phyloP scores from a whole-genome alignment of 2,113 vertebrate species.

The Mobula birostris region DNA sequence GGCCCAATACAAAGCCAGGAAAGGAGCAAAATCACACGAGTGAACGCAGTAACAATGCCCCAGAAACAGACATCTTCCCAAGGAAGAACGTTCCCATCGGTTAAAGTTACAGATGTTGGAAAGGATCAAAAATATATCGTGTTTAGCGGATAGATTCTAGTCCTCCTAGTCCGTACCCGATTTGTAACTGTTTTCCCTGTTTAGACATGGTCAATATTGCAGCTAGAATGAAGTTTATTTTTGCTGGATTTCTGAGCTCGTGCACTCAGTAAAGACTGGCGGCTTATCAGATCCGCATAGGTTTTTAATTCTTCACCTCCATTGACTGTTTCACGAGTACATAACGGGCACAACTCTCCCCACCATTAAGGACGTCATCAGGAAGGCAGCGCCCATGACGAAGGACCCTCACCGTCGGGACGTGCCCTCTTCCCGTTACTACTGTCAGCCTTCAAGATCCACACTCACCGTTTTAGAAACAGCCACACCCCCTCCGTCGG shows the following conservation, averaged over 20 bases:
- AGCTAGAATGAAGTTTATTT: not conserved
- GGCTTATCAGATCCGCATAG: not conserved
- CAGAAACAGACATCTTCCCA: too few relatives aligned
- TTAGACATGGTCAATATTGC: not conserved
- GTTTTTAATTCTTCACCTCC: conserved; percentile 1
- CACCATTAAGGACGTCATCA: too few relatives aligned
- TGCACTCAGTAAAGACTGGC: not conserved
- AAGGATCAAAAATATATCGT: not conserved
- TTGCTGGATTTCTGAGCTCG: not conserved
- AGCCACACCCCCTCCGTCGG: too few relatives aligned
- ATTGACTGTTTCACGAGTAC: not conserved
- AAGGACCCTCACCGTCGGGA: too few relatives aligned
- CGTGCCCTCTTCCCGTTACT: too few relatives aligned
- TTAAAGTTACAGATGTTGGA: not conserved
- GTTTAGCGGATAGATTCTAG: not conserved
- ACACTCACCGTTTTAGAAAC: too few relatives aligned
- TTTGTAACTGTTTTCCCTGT: not conserved
- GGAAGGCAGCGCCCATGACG: too few relatives aligned
- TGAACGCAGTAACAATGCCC: too few relatives aligned
- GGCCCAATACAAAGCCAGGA: too few relatives aligned
- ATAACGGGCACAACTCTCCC: too few relatives aligned
- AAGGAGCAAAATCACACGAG: too few relatives aligned
- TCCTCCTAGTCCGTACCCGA: not conserved
- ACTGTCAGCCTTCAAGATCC: too few relatives aligned
- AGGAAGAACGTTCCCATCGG: not conserved